Conservation (phyloP, 1,140 invertebrate species). For the Eubasilissa regina region DNA sequence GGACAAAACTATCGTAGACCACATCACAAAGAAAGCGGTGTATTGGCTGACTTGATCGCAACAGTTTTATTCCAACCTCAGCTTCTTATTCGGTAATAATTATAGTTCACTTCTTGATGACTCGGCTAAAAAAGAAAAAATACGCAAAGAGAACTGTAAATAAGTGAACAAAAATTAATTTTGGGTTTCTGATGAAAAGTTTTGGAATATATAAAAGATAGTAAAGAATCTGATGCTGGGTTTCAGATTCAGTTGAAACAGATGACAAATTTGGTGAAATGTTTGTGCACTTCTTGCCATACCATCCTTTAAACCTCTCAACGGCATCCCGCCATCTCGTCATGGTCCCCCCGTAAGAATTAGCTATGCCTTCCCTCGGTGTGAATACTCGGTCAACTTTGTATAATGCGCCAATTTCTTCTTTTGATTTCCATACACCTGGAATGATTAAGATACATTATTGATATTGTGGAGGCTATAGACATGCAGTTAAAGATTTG, state of each 20-base stretch:
- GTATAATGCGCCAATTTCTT: conserved; percentile 77
- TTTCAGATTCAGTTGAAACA: conserved; percentile 35
- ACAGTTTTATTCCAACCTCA: conserved; percentile 23
- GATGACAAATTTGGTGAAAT: conserved; percentile 39
- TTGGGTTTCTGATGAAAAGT: conserved; percentile 5
- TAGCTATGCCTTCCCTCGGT: conserved; percentile 70
- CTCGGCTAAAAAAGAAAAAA: conserved; percentile 11
- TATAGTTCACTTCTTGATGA: not conserved
- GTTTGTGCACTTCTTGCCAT: conserved; percentile 62
- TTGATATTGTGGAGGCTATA: conserved; percentile 7
- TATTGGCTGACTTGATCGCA: not conserved
- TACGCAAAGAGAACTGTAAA: not conserved
- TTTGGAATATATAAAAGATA: conserved; percentile 44
- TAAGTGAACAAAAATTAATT: not conserved
- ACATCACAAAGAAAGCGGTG: not conserved
- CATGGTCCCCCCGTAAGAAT: conserved; percentile 69
- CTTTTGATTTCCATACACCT: conserved; percentile 83
- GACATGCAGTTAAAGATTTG: not conserved
- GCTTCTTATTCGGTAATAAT: not conserved
- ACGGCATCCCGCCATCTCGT: conserved; percentile 80
- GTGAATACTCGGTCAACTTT: conserved; percentile 76
- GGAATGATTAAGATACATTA: conserved; percentile 62
- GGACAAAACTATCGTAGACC: not conserved
- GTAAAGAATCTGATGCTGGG: conserved; percentile 39
- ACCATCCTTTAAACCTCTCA: conserved; percentile 80